Conservation (phyloP, 2,888 invertebrate genomes). For the Rapana venosa region DNA sequence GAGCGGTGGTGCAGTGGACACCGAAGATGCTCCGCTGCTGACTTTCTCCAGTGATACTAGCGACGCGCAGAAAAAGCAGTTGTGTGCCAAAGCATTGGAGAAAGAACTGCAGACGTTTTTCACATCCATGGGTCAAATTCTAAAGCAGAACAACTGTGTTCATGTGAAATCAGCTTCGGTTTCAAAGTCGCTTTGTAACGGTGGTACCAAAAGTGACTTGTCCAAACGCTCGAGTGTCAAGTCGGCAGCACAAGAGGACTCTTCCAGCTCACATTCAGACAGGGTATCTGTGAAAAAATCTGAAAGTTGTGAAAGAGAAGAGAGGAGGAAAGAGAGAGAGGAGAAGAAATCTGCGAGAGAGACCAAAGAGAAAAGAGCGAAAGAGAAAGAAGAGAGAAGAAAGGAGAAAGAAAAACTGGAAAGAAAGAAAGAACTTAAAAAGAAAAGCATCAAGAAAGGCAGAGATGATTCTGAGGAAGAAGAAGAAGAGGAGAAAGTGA, state of each 20-base stretch:
- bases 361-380: background rate
- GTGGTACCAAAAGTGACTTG: conserved; percentile 33
- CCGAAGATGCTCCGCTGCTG: conserved; percentile 25
- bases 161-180: background rate
- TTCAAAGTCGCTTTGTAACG: conserved; percentile 18
- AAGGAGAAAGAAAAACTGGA: background rate
- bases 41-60: conserved; percentile 40
- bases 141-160: background rate
- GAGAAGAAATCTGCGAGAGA: background rate
- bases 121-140: conserved; percentile 44
- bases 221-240: background rate
- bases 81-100: conserved; percentile 47
- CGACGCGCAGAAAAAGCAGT: conserved; percentile 50
- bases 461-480: background rate
- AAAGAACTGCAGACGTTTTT: conserved; percentile 49
- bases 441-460: background rate
- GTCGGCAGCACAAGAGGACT: conserved; percentile 13
- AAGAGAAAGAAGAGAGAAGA: conserved; percentile 31
- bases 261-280: background rate
- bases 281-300: background rate
- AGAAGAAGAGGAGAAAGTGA: background rate
- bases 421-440: background rate
- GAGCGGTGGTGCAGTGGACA: background rate
- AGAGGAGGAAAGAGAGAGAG: background rate
- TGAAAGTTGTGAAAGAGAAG: background rate